Base-by-base conservation (phyloP, 2,888 invertebrate genomes). In the Holacanthella duospinosa region DNA sequence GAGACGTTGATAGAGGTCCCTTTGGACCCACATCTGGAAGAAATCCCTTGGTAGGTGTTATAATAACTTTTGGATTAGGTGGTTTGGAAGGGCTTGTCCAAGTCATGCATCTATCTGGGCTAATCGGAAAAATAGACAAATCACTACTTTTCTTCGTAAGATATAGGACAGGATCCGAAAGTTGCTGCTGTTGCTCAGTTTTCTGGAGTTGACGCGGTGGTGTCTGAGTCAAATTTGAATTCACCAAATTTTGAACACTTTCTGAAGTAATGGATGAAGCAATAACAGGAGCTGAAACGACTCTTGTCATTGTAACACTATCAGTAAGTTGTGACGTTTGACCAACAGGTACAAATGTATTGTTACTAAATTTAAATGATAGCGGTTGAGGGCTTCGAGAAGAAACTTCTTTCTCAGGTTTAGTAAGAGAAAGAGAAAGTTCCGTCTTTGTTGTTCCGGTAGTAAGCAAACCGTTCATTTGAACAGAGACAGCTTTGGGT, bases 71-170 rank as follows among this genome's bases (percentile, higher is more conserved):
- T 21, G 55, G 54, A 29, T 19, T 63, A 25, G 62, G 28, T n/a
- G 36, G 26, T 21, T 48, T 16, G 12, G 53, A 2, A 54, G 62
- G 26, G n/a, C 29, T 27, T 2, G 19, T 24, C n/a, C 26, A 53
- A 9, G 26, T 24, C 48, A 29, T 54, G 48, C 16, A 16, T 19
- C 2, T 43, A 21, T 21, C 36, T 9, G 55, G 61, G 53, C 54
- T 64, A n/a, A 67, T 65, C 12, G 68, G 64, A 56, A 65, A 66
- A 43, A 68, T 68, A 4, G 66, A 63, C 16, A 68, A 54, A 48
- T 68, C 68, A 58, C 60, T 56, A 55, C 65, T 65, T 59, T 64
- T 48, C 48, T 48, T 68, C 12, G 60, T 61, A 19, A 68, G 55
- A 29, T 61, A 36, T n/a, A 64, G 63, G 48, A 68, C 65, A 43